Evolutionary conservation across 2,113 vertebrate genomes (phyloP).

Genomic region (Polypterus senegalus): DNA sequence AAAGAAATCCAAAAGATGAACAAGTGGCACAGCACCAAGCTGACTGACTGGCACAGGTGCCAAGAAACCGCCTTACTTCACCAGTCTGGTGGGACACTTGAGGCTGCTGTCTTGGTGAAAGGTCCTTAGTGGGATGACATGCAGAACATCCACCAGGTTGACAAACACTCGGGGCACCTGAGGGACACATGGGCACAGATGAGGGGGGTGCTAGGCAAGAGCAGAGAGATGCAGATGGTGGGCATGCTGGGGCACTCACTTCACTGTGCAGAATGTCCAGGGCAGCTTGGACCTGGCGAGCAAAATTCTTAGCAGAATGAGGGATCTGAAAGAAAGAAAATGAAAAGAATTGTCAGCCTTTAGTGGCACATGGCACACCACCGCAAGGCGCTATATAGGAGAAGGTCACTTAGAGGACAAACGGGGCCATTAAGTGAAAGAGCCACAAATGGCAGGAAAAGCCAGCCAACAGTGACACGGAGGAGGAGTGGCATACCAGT

Average conservation of each 20-base stretch:
- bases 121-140: conserved; percentile 49
- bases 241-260: background rate
- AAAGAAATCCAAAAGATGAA: background rate
- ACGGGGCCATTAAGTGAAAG: too few relatives aligned
- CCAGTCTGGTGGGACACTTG: conserved; percentile 55
- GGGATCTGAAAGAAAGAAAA: background rate
- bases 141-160: conserved; percentile 64
- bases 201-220: background rate
- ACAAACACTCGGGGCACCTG: conserved; percentile 81
- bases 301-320: background rate
- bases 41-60: background rate
- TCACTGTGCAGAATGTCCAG: background rate
- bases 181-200: conserved; percentile 4
- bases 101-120: conserved; percentile 46
- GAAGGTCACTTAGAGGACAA: too few relatives aligned
- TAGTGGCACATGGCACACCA: too few relatives aligned
- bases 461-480: too few relatives aligned
- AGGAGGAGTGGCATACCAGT: too few relatives aligned
- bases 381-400: too few relatives aligned
- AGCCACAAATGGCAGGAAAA: too few relatives aligned
- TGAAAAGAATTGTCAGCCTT: too few relatives aligned
- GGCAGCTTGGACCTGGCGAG: background rate
- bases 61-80: conserved; percentile 29
- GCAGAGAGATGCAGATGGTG: background rate
- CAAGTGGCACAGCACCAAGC: too few relatives aligned